phyloP scores from a whole-genome alignment of 2,888 invertebrate genomes.

The Heliconius cydno region DNA sequence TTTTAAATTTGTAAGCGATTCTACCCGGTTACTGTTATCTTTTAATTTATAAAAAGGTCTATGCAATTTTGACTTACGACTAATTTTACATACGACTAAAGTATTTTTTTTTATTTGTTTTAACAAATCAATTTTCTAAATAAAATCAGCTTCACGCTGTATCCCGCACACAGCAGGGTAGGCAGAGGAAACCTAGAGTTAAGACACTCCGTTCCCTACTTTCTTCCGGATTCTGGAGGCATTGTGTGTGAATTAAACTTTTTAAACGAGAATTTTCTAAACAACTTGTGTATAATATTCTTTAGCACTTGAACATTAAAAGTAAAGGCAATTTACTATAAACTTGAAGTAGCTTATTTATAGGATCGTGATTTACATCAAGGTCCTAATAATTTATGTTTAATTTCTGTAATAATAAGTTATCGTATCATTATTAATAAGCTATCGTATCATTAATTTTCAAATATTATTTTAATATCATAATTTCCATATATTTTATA shows the following conservation, averaged over 20 bases:
- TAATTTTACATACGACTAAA: too few species aligned
- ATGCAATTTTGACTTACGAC: not conserved
- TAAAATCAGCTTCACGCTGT: too few species aligned
- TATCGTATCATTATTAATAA: not conserved
- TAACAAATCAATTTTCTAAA: too few species aligned
- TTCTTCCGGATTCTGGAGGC: too few species aligned
- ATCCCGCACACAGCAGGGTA: too few species aligned
- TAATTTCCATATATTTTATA: not conserved
- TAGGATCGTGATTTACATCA: conserved; percentile 3
- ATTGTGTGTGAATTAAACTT: too few species aligned
- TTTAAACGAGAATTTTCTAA: not conserved
- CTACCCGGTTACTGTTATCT: not conserved
- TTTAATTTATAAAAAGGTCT: not conserved
- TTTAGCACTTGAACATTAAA: not conserved
- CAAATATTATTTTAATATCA: not conserved
- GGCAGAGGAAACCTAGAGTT: too few species aligned
- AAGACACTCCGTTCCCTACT: too few species aligned
- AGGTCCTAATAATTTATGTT: not conserved
- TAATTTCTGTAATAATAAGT: not conserved
- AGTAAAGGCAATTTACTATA: not conserved
- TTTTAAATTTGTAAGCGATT: too few species aligned
- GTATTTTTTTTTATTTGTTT: too few species aligned
- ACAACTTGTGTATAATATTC: not conserved
- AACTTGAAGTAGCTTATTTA: not conserved
- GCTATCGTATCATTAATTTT: not conserved